phyloP scores from a whole-genome alignment of 1,140 invertebrate species.

The Trialeurodes vaporariorum region DNA sequence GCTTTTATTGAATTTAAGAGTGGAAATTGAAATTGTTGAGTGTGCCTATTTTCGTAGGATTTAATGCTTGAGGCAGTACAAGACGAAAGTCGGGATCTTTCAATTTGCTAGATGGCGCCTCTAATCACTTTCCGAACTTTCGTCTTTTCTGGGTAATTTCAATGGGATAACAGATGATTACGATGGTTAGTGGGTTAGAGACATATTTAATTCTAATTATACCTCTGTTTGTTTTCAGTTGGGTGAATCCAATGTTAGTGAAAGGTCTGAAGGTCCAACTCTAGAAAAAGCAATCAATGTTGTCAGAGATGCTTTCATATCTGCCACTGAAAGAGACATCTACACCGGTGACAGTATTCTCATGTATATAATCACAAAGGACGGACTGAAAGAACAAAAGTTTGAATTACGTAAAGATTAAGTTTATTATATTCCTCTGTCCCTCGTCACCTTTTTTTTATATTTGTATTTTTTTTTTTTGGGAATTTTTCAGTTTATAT shows the following conservation, averaged over 20 bases:
- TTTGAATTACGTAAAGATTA: slow-evolving; percentile 71
- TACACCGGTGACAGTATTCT: slow-evolving; percentile 86
- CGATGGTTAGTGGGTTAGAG: no score
- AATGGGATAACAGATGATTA: no score
- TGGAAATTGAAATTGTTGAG: no score
- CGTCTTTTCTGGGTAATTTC: no score
- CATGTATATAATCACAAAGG: slow-evolving; percentile 82
- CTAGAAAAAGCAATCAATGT: slow-evolving; percentile 70
- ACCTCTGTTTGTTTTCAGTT: slow-evolving; percentile 46
- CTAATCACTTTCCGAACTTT: no score
- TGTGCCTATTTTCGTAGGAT: no score
- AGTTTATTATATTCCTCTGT: slow-evolving; percentile 22
- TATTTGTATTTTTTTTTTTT: not conserved
- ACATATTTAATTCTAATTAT: no score
- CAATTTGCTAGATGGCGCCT: no score
- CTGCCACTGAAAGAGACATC: slow-evolving; percentile 93
- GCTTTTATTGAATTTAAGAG: no score
- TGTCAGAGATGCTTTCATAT: slow-evolving; percentile 91
- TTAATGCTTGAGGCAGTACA: no score
- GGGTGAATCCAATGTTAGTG: slow-evolving; percentile 56
- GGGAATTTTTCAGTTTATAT: not conserved
- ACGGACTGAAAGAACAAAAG: slow-evolving; percentile 60
- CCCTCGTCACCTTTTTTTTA: not conserved
- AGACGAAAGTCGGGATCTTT: no score
- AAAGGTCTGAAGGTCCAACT: slow-evolving; percentile 36